Percentiles rank a stretch among this genome's conserved stretches.
These are phyloP conservation scores for Philhelius pedissequus DNA, from an alignment of 2,888 invertebrate species.

Conservation along the genomic window DNA sequence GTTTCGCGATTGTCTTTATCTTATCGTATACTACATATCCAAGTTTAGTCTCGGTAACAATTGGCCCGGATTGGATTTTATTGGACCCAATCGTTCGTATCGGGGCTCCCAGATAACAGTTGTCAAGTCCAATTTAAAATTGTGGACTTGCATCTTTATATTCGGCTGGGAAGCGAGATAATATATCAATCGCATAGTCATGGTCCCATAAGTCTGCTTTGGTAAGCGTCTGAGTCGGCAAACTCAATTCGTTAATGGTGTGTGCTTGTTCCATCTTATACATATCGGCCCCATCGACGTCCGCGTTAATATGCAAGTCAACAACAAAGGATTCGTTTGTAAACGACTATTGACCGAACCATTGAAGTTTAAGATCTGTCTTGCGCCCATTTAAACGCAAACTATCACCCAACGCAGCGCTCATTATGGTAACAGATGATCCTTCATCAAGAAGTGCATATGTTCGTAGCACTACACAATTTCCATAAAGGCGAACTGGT, in stretches of 20 bases:
- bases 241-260: background rate
- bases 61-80: background rate
- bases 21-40: background rate
- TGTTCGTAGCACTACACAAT: no score
- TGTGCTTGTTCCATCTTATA: background rate
- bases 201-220: background rate
- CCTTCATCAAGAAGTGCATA: no score
- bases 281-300: background rate
- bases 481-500: no score
- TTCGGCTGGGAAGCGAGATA: background rate
- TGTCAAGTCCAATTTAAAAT: background rate
- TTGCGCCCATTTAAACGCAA: background rate
- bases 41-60: background rate
- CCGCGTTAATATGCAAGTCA: background rate
- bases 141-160: background rate
- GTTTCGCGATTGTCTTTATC: background rate
- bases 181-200: background rate
- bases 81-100: background rate
- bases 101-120: background rate
- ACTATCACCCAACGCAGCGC: background rate
- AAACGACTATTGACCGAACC: background rate
- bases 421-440: background rate
- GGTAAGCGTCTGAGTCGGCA: background rate
- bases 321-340: background rate
- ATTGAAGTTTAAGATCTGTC: background rate